Base-by-base conservation (phyloP, 2,888 invertebrate species). In the Itoplectis maculator region DNA sequence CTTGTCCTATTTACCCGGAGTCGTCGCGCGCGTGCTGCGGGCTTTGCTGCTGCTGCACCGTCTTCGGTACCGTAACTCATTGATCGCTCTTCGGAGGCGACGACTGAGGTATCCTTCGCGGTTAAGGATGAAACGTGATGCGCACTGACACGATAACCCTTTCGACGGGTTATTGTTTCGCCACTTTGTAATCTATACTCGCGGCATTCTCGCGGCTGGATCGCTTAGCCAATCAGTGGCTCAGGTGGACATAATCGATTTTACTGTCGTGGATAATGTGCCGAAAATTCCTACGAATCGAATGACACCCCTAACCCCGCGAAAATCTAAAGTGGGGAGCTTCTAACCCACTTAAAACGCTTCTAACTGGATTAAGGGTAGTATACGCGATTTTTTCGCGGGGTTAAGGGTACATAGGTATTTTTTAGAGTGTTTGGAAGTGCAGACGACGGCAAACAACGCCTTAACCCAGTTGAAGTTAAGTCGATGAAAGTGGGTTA, bases 31-130 rank as follows among this genome's bases (percentile, higher is more conserved):
- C 65, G 23, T 37, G 76, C 68, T 76, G 68, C 68, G 59, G 76
- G 59, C 23, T 68, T 13, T 49, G 35, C 59, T 20, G n/a, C n/a
- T n/a, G n/a, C n/a, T n/a, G n/a, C 29, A 3, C 29, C 29, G 45
- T 56, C 45, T 56, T 66, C 66, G 42, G 29, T 68, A 68, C 47
- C 68, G 76, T 68, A 76, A 75, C 56, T 76, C 75, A 68, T 76
- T 76, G 54, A 68, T 68, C 35, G 47, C 23, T 65, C 65, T 65
- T 65, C 65, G 65, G 45, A 15, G 9, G 5, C 40, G n/a, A 18
- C 37, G 61, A 9, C 37, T 35, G 15, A 37, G n/a, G 2, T 61
- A 61, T 37, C 37, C 35, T 54, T n/a, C 15, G 54, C 23, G 23
- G 42, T 70, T 23, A n/a, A 4, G n/a, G 40, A 0, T 7, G 9